Evolutionary conservation across 92 coral and sea anemone species (phyloP).

Genomic region (Heteractis magnifica): DNA sequence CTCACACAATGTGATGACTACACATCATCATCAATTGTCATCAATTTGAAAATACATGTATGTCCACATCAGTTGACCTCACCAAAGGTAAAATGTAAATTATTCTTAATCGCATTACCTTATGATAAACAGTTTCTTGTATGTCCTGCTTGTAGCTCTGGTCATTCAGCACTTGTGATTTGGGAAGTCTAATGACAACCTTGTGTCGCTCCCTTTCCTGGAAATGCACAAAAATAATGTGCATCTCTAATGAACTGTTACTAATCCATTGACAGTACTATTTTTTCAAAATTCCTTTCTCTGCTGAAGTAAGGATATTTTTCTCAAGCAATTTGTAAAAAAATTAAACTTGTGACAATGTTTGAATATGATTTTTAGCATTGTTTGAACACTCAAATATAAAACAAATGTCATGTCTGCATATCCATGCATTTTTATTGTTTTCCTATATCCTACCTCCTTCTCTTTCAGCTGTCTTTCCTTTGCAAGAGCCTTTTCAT

Average conservation of each 20-base stretch:
- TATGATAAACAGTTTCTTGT: slow-evolving; percentile 59
- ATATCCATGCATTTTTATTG: background rate
- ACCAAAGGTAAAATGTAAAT: background rate
- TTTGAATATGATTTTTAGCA: too few species aligned
- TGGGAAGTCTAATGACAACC: slow-evolving; percentile 50
- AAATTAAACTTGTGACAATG: too few species aligned
- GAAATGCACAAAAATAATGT: background rate
- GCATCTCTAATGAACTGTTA: background rate
- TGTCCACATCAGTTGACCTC: background rate
- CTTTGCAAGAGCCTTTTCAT: slow-evolving; percentile 28
- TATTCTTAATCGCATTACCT: slow-evolving; percentile 25
- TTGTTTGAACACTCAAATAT: too few species aligned
- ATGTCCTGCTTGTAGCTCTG: slow-evolving; percentile 32
- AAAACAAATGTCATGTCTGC: too few species aligned
- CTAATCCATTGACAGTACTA: too few species aligned
- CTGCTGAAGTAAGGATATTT: too few species aligned
- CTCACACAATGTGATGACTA: too few species aligned
- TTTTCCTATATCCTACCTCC: slow-evolving; percentile 30
- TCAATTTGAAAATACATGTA: background rate
- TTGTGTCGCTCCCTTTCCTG: slow-evolving; percentile 50
- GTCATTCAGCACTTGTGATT: slow-evolving; percentile 55
- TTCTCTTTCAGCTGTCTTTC: slow-evolving; percentile 25
- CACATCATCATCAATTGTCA: background rate
- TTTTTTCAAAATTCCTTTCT: too few species aligned
- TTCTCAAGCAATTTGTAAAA: too few species aligned